Evolutionary conservation across 2,797 vertebrate species (phyloP).

Genomic region (Eulemur albifrons): DNA sequence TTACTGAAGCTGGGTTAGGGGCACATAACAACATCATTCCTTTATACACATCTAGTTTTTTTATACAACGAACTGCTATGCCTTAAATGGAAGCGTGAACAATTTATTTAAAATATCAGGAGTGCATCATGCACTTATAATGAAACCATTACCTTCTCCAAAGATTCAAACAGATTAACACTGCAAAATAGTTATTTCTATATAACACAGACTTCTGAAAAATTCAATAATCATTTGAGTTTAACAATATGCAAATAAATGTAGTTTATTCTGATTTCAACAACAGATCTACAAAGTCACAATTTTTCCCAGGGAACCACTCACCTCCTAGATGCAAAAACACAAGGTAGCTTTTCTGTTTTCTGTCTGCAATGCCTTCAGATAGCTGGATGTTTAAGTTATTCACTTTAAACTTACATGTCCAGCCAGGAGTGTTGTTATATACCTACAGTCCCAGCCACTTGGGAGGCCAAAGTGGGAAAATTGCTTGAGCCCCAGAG

Average conservation of each 20-base stretch:
- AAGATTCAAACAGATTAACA: neutral
- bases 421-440: neutral
- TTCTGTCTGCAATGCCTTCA: neutral
- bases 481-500: neutral
- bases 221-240: neutral
- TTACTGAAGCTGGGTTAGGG: neutral
- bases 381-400: neutral
- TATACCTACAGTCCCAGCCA: neutral
- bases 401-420: neutral
- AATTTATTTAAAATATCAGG: neutral
- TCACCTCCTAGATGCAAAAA: neutral
- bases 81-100: neutral
- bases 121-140: neutral
- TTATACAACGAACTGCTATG: too few relatives aligned
- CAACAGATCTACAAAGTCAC: neutral
- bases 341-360: neutral
- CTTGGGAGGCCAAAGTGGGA: neutral
- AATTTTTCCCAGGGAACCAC: neutral
- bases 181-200: neutral
- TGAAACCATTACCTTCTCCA: neutral
- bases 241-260: neutral
- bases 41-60: neutral
- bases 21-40: neutral
- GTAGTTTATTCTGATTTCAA: slow-evolving; percentile 45
- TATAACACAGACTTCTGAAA: neutral